Conservation (phyloP, 1,140 invertebrate genomes). For the Venustaconcha ellipsiformis region DNA sequence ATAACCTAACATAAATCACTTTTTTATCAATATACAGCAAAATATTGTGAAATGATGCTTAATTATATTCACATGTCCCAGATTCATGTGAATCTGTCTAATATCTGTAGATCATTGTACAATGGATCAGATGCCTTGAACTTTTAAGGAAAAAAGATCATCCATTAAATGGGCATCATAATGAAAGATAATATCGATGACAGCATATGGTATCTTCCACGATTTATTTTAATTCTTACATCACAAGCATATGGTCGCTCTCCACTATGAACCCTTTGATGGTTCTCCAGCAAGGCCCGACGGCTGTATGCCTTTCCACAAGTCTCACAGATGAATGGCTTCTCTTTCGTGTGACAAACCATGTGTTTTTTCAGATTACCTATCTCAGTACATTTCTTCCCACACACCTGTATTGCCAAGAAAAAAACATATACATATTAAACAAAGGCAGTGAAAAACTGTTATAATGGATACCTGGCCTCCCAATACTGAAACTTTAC, state of each 20-base stretch:
- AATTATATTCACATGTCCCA: conserved; percentile 12
- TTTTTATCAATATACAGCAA: too few relatives aligned
- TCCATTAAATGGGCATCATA: neutral
- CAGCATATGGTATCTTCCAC: neutral
- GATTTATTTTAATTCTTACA: too few relatives aligned
- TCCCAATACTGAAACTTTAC: too few relatives aligned
- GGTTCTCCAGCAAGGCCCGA: conserved; percentile 56
- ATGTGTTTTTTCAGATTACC: conserved; percentile 35
- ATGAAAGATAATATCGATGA: neutral
- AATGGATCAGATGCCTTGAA: neutral
- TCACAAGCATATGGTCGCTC: conserved; percentile 91
- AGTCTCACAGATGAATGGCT: conserved; percentile 43
- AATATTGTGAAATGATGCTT: conserved; percentile 13
- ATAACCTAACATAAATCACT: too few relatives aligned
- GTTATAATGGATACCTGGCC: too few relatives aligned
- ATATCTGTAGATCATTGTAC: neutral
- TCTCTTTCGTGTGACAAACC: conserved; percentile 31
- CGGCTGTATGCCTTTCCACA: conserved; percentile 45
- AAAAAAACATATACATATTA: too few relatives aligned
- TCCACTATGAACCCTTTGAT: conserved; percentile 75
- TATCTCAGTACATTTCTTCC: conserved; percentile 26
- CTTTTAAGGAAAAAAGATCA: neutral
- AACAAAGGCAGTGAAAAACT: too few relatives aligned
- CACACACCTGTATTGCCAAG: conserved; percentile 25
- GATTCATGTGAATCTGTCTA: neutral